Evolutionary conservation across 2,888 invertebrate species (phyloP).

Genomic region (Vesta saturnalis): DNA sequence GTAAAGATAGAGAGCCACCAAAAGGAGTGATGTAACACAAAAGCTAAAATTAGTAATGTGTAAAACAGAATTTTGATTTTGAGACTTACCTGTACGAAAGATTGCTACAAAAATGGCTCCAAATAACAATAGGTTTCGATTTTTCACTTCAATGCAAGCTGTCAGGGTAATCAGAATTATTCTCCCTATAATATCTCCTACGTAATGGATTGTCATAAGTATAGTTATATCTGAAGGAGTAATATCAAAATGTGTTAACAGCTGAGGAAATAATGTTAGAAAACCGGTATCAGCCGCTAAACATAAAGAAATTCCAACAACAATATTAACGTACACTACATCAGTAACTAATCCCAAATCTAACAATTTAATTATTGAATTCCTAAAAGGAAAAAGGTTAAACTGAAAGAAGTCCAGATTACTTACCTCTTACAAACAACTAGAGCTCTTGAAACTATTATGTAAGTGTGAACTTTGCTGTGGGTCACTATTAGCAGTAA

Average conservation of each 20-base stretch:
- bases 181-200: not conserved
- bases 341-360: not conserved
- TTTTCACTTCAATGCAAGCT: constrained; percentile 64
- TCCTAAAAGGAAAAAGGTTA: constrained; percentile 47
- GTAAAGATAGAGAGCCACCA: not conserved
- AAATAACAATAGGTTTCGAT: constrained; percentile 71
- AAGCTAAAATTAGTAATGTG: constrained; percentile 59
- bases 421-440: too few relatives aligned
- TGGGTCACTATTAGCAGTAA: too few relatives aligned
- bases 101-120: constrained; percentile 73
- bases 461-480: too few relatives aligned
- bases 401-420: too few relatives aligned
- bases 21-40: not conserved
- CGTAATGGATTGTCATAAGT: not conserved
- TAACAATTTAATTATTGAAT: constrained; percentile 9
- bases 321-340: not conserved
- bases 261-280: not conserved
- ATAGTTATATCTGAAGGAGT: not conserved
- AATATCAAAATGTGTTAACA: constrained; percentile 42
- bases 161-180: not conserved
- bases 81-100: constrained; percentile 70
- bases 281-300: not conserved
- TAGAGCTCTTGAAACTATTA: too few relatives aligned
- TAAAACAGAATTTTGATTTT: not conserved
- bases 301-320: constrained; percentile 23